Base-by-base conservation (phyloP, 2,888 invertebrate genomes). In the Pelosia muscerda region DNA sequence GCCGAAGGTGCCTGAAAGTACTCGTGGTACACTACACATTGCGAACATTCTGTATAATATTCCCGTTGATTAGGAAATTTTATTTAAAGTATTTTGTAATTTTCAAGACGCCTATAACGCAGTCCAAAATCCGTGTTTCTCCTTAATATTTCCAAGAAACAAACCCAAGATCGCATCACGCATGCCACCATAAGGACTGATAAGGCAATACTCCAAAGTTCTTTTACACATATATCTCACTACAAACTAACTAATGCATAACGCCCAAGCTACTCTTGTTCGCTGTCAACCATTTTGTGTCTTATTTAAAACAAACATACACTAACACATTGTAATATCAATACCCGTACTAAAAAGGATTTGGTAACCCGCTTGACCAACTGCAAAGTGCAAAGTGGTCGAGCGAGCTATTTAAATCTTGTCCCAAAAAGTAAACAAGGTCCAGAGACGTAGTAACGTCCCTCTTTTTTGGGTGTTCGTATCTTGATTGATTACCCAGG, bases 401-500 rank as follows among this genome's bases (percentile, higher is more conserved):
- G 74, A 72, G 78, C 78, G 76, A 73, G 76, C 81, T 85, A 85
- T 86, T 85, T 78, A 84, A 84, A 84, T 82, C 79, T 75, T 76
- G 74, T 65, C 74, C 83, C 81, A 86, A 86, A 85, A 85, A 85
- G 81, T 84, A 81, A 81, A 84, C 78, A 78, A 77, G 74, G 55
- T 77, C 77, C 84, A 71, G 82, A 75, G 78, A 82, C 79, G 78
- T 77, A 78, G 78, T 71, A 77, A 68, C 68, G 76, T 68, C 77
- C 82, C 75, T 69, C 79, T 81, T 79, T 81, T 80, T 86, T 81
- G 78, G 82, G 76, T 81, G 83, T 86, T 82, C 84, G 89, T 91
- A 88, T 89, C 88, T 84, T 94, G 94, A 94, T 94, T 92, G 94
- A 94, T 94, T 87, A 88, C 82, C 81, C 75, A 68, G 77, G 84